A percentile compares a stretch with the other conserved stretches of the same genome.
These are phyloP conservation scores for Danio rerio DNA, from an alignment of 2,113 vertebrate genomes.

Conservation along the genomic window DNA sequence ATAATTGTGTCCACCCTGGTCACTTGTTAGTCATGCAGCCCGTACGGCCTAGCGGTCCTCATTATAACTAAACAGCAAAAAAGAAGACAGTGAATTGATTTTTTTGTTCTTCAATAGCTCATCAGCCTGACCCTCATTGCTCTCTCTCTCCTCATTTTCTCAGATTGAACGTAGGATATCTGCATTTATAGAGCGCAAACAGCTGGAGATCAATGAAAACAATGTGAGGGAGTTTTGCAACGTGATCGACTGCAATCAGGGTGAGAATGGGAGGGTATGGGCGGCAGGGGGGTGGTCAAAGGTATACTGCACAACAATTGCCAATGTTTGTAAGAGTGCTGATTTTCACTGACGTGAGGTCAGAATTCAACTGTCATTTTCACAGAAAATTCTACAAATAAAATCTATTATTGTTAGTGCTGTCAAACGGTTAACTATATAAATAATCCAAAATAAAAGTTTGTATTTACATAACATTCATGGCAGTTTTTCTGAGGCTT, in stretches of 20 bases:
- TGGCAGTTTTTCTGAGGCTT: too few species aligned
- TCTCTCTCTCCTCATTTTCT: constrained; percentile 58
- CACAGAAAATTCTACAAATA: not conserved
- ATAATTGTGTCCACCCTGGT: constrained; percentile 60
- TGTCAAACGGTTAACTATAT: too few species aligned
- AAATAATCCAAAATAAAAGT: too few species aligned
- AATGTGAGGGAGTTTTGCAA: constrained; percentile 99
- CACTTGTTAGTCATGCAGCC: constrained; percentile 41
- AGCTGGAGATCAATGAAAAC: constrained; percentile 99
- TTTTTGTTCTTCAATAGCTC: constrained; percentile 67
- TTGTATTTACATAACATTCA: too few species aligned
- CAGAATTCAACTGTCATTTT: constrained; percentile 59
- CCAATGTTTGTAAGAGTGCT: constrained; percentile 81
- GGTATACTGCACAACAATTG: constrained; percentile 73
- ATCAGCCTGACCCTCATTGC: constrained; percentile 63
- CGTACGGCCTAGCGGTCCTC: constrained; percentile 42
- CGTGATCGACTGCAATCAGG: constrained; percentile 99
- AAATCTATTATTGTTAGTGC: not conserved
- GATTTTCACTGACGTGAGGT: constrained; percentile 77
- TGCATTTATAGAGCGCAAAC: constrained; percentile 99
- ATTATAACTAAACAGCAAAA: constrained; percentile 61
- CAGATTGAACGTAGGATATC: constrained; percentile 99
- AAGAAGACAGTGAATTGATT: constrained; percentile 65
- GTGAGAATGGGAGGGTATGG: constrained; percentile 80
- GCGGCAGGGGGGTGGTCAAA: constrained; percentile 62